A percentile compares a stretch with the other conserved stretches of the same genome.
Evolutionary conservation across 2,888 invertebrate genomes (phyloP).

Genomic region (Conistra vaccinii): DNA sequence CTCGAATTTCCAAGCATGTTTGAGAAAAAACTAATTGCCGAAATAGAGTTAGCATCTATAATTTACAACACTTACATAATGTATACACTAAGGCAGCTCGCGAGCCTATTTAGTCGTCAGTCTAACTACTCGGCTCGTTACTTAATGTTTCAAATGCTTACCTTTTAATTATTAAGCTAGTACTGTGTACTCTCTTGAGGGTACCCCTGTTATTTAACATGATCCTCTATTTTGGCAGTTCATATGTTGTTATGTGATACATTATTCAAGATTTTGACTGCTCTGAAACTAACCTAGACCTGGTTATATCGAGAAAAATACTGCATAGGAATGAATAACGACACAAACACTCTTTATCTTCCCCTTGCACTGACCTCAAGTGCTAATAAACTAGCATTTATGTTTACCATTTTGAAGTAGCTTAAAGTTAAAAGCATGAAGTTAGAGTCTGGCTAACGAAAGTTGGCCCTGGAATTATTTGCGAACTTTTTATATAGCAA

Average conservation of each 20-base stretch:
- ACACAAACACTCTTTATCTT: too few relatives aligned
- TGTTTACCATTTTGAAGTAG: too few relatives aligned
- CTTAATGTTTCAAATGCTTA: conserved; percentile 14
- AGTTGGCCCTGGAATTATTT: too few relatives aligned
- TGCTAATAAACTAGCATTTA: too few relatives aligned
- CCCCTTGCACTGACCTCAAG: too few relatives aligned
- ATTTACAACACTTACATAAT: background rate
- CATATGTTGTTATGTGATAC: conserved; percentile 4
- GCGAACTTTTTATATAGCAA: too few relatives aligned
- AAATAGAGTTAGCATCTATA: background rate
- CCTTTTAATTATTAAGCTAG: conserved; percentile 36
- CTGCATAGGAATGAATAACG: too few relatives aligned
- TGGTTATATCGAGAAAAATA: background rate
- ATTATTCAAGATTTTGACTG: background rate
- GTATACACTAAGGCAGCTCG: background rate
- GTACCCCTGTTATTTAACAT: conserved; percentile 12
- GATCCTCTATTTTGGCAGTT: background rate
- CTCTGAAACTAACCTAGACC: background rate
- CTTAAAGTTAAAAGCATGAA: too few relatives aligned
- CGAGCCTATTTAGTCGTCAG: conserved; percentile 23
- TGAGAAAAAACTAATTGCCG: background rate
- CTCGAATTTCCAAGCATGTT: too few relatives aligned
- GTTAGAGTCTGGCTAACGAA: too few relatives aligned
- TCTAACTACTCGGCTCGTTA: conserved; percentile 9
- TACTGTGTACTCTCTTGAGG: conserved; percentile 19